Evolutionary conservation across 2,888 invertebrate species (phyloP).

Genomic region (Caradrina clavipalpis): DNA sequence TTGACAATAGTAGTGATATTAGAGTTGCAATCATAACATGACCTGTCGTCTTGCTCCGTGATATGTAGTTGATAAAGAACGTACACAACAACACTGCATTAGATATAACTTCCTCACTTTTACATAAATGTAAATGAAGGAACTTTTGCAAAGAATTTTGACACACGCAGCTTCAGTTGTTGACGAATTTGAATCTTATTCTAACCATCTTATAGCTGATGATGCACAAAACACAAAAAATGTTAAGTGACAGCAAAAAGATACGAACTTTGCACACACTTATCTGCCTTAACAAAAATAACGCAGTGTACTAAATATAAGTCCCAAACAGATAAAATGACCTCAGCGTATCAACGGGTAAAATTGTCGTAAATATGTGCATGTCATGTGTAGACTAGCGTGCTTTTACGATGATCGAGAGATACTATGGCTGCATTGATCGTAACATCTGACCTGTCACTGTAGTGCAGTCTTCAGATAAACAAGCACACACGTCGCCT

Average conservation of each 20-base stretch:
- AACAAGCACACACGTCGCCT: constrained; percentile 29
- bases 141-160: background rate
- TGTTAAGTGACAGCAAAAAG: background rate
- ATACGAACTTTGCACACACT: background rate
- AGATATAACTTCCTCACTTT: background rate
- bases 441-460: constrained; percentile 48
- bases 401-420: constrained; percentile 46
- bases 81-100: constrained; percentile 26
- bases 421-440: constrained; percentile 46
- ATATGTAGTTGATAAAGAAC: constrained; percentile 30
- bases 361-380: constrained; percentile 21
- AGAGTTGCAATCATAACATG: constrained; percentile 30
- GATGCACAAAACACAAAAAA: constrained; percentile 6
- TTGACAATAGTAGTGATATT: constrained; percentile 21
- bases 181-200: background rate
- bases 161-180: background rate
- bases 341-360: constrained; percentile 24
- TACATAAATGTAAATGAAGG: background rate
- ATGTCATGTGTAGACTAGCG: constrained; percentile 45
- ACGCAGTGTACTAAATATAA: constrained; percentile 11
- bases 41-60: constrained; percentile 28
- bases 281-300: constrained; percentile 25
- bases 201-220: constrained; percentile 1
- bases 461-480: constrained; percentile 25
- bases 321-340: constrained; percentile 21